phyloP scores from a whole-genome alignment of 2,797 vertebrate species.

The Mormyrops attenuatus region DNA sequence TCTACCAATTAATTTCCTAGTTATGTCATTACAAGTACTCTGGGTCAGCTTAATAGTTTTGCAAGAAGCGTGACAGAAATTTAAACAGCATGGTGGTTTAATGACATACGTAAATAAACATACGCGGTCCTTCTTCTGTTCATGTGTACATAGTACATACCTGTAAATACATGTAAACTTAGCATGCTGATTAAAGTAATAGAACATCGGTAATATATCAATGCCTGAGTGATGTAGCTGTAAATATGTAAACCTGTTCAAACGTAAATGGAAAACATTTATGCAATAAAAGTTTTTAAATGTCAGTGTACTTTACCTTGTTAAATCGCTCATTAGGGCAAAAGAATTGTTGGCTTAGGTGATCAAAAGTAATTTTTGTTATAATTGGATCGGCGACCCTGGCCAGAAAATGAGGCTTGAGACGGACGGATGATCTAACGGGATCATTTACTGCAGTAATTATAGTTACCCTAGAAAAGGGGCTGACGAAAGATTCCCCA shows the following conservation, averaged over 20 bases:
- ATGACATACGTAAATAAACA: conserved; percentile 38
- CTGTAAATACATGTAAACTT: conserved; percentile 52
- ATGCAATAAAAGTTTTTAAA: conserved; percentile 84
- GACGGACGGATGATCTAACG: not conserved
- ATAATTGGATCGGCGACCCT: not conserved
- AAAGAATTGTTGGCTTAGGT: not conserved
- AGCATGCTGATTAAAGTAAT: conserved; percentile 76
- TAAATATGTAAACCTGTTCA: conserved; percentile 83
- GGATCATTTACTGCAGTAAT: not conserved
- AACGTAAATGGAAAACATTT: conserved; percentile 85
- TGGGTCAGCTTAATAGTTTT: not conserved
- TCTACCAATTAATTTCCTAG: not conserved
- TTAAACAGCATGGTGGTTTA: conserved; percentile 45
- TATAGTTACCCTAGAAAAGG: not conserved
- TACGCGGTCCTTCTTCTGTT: conserved; percentile 45
- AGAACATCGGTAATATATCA: conserved; percentile 60
- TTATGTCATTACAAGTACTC: not conserved
- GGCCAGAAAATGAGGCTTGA: not conserved
- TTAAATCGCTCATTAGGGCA: not conserved
- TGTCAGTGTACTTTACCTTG: conserved; percentile 42
- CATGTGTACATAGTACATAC: conserved; percentile 40
- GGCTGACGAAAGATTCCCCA: not conserved
- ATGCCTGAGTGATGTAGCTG: conserved; percentile 68
- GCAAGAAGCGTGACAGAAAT: not conserved
- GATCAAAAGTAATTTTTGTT: not conserved